phyloP scores from a whole-genome alignment of 2,113 vertebrate genomes.

The Neotoma lepida region DNA sequence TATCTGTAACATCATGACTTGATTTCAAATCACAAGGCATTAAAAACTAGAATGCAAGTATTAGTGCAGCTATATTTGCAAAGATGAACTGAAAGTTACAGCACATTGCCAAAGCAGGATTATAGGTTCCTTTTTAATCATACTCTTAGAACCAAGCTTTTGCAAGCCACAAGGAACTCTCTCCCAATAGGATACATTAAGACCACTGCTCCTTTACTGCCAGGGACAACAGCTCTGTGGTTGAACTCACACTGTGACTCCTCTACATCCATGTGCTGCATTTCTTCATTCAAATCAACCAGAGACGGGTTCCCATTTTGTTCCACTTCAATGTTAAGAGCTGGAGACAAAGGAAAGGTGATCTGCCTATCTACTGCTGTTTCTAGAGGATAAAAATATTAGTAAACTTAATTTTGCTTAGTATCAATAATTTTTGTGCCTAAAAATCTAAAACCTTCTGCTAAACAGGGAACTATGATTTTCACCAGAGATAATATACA shows the following conservation, averaged over 20 bases:
- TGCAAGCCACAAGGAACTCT: conserved; percentile 67
- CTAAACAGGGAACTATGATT: conserved; percentile 55
- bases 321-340: conserved; percentile 93
- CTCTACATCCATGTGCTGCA: conserved; percentile 98
- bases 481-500: conserved; percentile 55
- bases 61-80: conserved; percentile 66
- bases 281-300: conserved; percentile 94
- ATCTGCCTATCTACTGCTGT: conserved; percentile 97
- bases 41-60: conserved; percentile 64
- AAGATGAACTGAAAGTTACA: conserved; percentile 76
- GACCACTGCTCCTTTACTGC: conserved; percentile 66
- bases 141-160: conserved; percentile 65
- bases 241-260: conserved; percentile 92
- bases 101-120: conserved; percentile 70
- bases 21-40: conserved; percentile 65
- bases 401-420: conserved; percentile 77
- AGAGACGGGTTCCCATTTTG: conserved; percentile 93
- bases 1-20: conserved; percentile 41
- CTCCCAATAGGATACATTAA: conserved; percentile 47
- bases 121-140: conserved; percentile 56
- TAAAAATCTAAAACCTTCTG: conserved; percentile 62
- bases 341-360: conserved; percentile 94
- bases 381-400: conserved; percentile 89
- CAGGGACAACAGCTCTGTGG: conserved; percentile 72
- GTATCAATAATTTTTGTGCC: conserved; percentile 71